A percentile compares a stretch with the other conserved stretches of the same genome.
phyloP scores from a whole-genome alignment of 2,797 vertebrate species.

The Buceros bicornis region DNA sequence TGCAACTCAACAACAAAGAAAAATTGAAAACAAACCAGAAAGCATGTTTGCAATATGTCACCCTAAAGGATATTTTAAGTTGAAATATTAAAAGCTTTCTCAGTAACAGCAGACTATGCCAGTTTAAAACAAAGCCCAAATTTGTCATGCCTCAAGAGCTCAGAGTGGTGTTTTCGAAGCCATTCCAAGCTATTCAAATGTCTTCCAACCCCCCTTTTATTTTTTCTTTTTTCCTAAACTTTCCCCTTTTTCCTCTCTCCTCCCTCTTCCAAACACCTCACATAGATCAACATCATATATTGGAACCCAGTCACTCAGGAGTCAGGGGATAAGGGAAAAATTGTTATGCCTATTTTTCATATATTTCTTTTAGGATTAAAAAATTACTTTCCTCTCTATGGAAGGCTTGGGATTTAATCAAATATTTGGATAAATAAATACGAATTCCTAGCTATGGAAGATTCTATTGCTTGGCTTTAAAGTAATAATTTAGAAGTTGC shows the following conservation, averaged over 20 bases:
- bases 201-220: slow-evolving; percentile 11
- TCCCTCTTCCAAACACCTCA: slow-evolving; percentile 1
- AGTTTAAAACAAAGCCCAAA: slow-evolving; percentile 55
- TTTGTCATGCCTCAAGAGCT: slow-evolving; percentile 57
- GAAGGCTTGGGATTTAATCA: neutral
- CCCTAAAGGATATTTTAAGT: slow-evolving; percentile 20
- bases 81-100: slow-evolving; percentile 40
- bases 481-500: neutral
- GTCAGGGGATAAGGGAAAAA: neutral
- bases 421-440: neutral
- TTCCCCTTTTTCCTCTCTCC: neutral
- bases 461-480: neutral
- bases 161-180: neutral
- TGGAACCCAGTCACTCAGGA: no score
- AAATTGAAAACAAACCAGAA: slow-evolving; percentile 68
- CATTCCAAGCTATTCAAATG: slow-evolving; percentile 10
- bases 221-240: neutral
- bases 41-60: slow-evolving; percentile 6
- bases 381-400: neutral
- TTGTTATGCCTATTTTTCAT: neutral
- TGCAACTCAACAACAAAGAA: slow-evolving; percentile 64
- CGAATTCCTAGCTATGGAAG: neutral
- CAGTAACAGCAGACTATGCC: slow-evolving; percentile 12
- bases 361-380: neutral
- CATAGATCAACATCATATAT: no score